Base-by-base conservation (phyloP, 2,888 invertebrate genomes). In the Margaritifera margaritifera region DNA sequence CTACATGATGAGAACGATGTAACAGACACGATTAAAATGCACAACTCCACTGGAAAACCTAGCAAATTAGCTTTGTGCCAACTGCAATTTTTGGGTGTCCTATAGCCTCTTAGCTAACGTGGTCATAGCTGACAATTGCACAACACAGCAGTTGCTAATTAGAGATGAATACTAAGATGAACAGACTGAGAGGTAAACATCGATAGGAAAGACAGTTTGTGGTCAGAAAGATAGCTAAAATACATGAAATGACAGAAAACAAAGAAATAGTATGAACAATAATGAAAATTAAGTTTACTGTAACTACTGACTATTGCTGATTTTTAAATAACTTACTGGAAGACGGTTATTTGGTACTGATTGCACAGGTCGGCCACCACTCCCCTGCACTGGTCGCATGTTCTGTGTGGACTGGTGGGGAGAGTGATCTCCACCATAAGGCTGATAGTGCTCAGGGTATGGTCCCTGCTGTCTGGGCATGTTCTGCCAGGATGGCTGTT, bases 381-480 rank as follows among this genome's bases (percentile, higher is more conserved):
- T 73, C 18, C 71, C 76, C 19, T 24, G 63, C 4, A 62, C 66
- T 22, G 64, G 71, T 42, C 69, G 53, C 22, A 51, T 62, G 58
- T 77, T 72, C 42, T 74, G 77, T 20, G 77, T 69, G 42, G 77
- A 76, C 15, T 68, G 71, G 11, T 70, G 50, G 20, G 76, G 76
- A 22, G 76, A 76, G 55, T 71, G 74, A 54, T 77, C 74, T 24
- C 77, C 65, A n/a, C 72, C 68, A 20, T 68, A 50, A 20, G 27
- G 31, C 27, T 31, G 62, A 42, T 42, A 42, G 15, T 42, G 42
- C 11, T 72, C 70, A 19, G 68, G 68, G 52, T 72, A 64, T 6
- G 71, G 70, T 3, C 68, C 74, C 59, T 77, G 77, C 42, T 42
- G 42, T 19, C 74, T 56, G 2, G 77, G 77, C 77, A 77, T 77